These are phyloP conservation scores for Batillaria attramentaria DNA, from an alignment of 1,140 invertebrate species.

Conservation along the genomic window DNA sequence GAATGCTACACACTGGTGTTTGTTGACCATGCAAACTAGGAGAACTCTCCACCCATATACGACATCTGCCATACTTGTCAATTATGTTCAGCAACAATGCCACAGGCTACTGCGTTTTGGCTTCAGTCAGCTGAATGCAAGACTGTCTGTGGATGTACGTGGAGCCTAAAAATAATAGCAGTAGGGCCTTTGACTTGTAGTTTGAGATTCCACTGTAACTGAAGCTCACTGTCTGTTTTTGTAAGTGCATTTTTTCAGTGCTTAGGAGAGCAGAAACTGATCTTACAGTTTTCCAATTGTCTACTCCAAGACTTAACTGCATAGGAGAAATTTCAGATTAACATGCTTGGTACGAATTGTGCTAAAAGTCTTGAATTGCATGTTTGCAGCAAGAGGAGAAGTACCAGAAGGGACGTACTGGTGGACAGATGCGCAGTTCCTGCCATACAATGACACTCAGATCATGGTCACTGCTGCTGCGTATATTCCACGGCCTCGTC, in stretches of 20 bases:
- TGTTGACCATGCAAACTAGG: too few species aligned
- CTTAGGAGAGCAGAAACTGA: not conserved
- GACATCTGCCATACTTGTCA: too few species aligned
- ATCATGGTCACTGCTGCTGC: conserved; percentile 33
- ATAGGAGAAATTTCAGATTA: not conserved
- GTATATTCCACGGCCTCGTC: conserved; percentile 22
- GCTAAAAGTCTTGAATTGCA: not conserved
- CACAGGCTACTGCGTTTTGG: too few species aligned
- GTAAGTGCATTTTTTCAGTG: not conserved
- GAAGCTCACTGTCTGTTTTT: not conserved
- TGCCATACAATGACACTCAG: conserved; percentile 75
- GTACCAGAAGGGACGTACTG: conserved; percentile 74
- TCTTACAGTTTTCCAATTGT: not conserved
- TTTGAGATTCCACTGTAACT: not conserved
- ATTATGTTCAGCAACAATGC: too few species aligned
- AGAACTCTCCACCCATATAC: too few species aligned
- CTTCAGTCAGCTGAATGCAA: too few species aligned
- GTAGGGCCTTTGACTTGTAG: too few species aligned
- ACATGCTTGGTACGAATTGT: not conserved
- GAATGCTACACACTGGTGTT: too few species aligned
- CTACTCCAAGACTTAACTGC: not conserved
- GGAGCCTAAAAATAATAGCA: too few species aligned
- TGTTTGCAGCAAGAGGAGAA: conserved; percentile 15
- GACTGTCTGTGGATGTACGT: too few species aligned
- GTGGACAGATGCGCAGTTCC: conserved; percentile 85